Evolutionary conservation across 2,113 vertebrate species (phyloP).

Genomic region (Equus przewalskii): DNA sequence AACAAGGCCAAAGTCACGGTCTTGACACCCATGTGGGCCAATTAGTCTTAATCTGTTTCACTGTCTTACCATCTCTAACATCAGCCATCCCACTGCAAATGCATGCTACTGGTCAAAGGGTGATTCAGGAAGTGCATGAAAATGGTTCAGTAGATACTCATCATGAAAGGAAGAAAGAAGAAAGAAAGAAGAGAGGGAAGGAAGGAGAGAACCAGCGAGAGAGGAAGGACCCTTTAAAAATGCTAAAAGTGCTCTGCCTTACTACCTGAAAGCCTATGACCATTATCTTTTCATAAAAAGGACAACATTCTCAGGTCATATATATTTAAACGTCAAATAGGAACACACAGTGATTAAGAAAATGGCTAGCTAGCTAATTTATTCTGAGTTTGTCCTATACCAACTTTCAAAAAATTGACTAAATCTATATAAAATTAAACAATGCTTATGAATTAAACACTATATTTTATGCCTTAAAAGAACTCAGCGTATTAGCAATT

Average conservation of each 20-base stretch:
- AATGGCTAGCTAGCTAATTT: constrained; percentile 63
- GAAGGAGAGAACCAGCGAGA: background rate
- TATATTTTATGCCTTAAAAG: constrained; percentile 59
- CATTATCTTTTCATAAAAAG: background rate
- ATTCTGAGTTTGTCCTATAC: constrained; percentile 53
- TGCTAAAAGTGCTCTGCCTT: background rate
- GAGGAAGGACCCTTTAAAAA: background rate
- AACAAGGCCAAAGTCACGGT: background rate
- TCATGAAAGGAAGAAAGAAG: background rate
- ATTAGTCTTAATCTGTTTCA: background rate
- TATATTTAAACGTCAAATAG: constrained; percentile 24
- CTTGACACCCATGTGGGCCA: background rate
- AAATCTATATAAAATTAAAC: constrained; percentile 78
- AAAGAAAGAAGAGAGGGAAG: background rate
- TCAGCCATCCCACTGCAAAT: background rate
- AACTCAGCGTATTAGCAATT: constrained; percentile 84
- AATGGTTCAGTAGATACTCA: background rate
- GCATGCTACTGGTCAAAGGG: background rate
- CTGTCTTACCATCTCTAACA: background rate
- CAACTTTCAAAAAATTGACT: constrained; percentile 67
- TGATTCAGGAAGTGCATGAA: background rate
- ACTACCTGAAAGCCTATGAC: background rate
- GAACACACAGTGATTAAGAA: constrained; percentile 47
- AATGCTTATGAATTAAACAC: constrained; percentile 81
- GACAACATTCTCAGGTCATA: background rate